These are phyloP conservation scores for Drosophila meridionalis DNA, from an alignment of 2,888 invertebrate species.

Conservation along the genomic window DNA sequence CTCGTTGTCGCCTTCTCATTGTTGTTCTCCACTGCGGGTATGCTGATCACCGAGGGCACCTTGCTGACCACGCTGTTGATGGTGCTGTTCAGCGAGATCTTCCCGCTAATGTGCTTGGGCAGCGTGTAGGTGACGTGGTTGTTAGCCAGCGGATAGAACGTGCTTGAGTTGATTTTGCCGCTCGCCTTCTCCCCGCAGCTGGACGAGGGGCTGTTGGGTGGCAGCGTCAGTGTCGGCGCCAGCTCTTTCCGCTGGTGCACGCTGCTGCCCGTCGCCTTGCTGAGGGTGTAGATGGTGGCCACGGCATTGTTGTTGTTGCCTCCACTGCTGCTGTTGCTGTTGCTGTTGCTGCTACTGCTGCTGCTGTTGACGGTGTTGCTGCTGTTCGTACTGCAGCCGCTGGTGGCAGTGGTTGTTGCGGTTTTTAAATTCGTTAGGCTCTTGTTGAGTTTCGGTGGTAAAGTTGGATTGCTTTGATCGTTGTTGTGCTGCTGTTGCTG, in stretches of 20 bases:
- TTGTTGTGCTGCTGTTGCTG: constrained; percentile 41
- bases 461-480: constrained; percentile 78
- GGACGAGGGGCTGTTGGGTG: constrained; percentile 70
- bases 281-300: constrained; percentile 80
- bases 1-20: constrained; percentile 37
- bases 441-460: constrained; percentile 85
- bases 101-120: constrained; percentile 84
- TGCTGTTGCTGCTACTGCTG: constrained; percentile 30
- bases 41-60: constrained; percentile 85
- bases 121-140: constrained; percentile 84
- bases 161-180: constrained; percentile 84
- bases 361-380: constrained; percentile 19
- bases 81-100: constrained; percentile 84
- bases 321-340: constrained; percentile 32
- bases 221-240: constrained; percentile 82
- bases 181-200: constrained; percentile 56
- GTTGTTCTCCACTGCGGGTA: constrained; percentile 77
- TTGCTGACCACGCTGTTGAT: constrained; percentile 85
- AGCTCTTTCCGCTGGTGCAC: constrained; percentile 62
- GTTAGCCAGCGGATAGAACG: constrained; percentile 84
- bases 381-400: constrained; percentile 25
- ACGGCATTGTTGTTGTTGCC: constrained; percentile 67
- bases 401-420: constrained; percentile 48
- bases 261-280: constrained; percentile 64
- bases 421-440: constrained; percentile 84